Evolutionary conservation across 2,888 invertebrate species (phyloP).

Genomic region (Harpagoxenus sublaevis): DNA sequence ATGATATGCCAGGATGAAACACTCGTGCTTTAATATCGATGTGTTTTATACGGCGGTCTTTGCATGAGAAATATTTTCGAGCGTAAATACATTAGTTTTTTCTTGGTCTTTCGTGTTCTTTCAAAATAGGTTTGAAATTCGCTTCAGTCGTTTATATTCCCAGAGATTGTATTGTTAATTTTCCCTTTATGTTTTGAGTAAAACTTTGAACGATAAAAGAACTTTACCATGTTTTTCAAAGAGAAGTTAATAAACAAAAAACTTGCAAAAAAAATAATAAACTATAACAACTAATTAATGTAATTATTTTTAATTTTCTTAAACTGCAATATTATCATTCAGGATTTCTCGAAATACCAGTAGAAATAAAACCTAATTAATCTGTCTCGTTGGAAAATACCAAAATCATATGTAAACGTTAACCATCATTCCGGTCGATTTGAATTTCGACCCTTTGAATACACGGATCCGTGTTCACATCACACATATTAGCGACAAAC

Average conservation of each 20-base stretch:
- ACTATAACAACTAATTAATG: neutral
- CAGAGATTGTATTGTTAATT: constrained; percentile 11
- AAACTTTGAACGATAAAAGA: neutral
- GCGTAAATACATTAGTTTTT: neutral
- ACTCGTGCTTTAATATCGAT: neutral
- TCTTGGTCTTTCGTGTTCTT: neutral
- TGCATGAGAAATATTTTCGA: neutral
- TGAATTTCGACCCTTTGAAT: constrained; percentile 55
- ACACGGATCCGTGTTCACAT: constrained; percentile 52
- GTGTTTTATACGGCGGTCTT: neutral
- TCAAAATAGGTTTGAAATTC: neutral
- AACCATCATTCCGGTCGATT: constrained; percentile 51
- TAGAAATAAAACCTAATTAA: constrained; percentile 29
- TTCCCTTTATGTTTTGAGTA: constrained; percentile 1
- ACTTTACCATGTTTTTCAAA: neutral
- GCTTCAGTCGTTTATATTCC: neutral
- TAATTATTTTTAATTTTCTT: constrained; percentile 17
- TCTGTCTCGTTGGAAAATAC: neutral
- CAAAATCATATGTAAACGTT: constrained; percentile 41
- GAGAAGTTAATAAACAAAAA: constrained; percentile 1
- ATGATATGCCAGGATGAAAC: neutral
- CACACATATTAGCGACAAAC: constrained; percentile 55
- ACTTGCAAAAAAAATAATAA: neutral
- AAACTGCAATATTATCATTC: neutral
- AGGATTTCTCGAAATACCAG: neutral